Evolutionary conservation across 30 jellyfish, hydroid and myxozoan genomes (phyloP).

Genomic region (Calvadosia cruxmelitensis): DNA sequence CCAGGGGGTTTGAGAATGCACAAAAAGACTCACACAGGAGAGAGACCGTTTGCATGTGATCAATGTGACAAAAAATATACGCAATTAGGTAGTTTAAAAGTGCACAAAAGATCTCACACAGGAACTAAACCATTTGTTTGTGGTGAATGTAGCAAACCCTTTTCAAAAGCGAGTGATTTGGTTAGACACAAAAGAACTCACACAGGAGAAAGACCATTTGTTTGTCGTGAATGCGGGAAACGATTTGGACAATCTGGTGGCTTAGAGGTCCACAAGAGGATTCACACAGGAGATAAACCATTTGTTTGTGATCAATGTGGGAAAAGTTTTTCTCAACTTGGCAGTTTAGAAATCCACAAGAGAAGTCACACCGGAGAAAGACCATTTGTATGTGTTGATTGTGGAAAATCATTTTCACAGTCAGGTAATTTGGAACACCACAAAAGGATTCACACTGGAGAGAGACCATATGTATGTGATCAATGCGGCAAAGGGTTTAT

Average conservation of each 20-base stretch:
- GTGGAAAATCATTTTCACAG: constrained; percentile 17
- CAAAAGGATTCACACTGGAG: constrained; percentile 14
- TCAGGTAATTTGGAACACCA: background rate
- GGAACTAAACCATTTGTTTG: constrained; percentile 8
- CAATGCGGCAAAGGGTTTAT: constrained; percentile 4
- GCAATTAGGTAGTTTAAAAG: background rate
- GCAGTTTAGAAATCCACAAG: constrained; percentile 3
- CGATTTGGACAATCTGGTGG: constrained; percentile 3
- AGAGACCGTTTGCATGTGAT: too few species aligned
- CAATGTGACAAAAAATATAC: too few species aligned
- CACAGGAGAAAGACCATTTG: too few species aligned
- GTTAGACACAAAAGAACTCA: background rate
- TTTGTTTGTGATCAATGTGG: too few species aligned
- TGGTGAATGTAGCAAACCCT: constrained; percentile 5
- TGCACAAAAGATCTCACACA: constrained; percentile 5
- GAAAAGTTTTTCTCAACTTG: background rate
- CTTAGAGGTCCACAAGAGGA: too few species aligned
- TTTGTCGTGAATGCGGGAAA: constrained; percentile 13
- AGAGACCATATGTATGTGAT: too few species aligned
- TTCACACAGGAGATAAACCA: too few species aligned
- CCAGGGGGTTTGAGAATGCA: too few species aligned
- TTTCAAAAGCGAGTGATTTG: constrained; percentile 2
- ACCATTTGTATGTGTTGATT: constrained; percentile 12
- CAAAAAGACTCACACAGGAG: too few species aligned
- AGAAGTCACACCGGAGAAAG: constrained; percentile 16